These are phyloP conservation scores for Bradynema listronoti DNA, from an alignment of 1,140 invertebrate species.

Conservation along the genomic window DNA sequence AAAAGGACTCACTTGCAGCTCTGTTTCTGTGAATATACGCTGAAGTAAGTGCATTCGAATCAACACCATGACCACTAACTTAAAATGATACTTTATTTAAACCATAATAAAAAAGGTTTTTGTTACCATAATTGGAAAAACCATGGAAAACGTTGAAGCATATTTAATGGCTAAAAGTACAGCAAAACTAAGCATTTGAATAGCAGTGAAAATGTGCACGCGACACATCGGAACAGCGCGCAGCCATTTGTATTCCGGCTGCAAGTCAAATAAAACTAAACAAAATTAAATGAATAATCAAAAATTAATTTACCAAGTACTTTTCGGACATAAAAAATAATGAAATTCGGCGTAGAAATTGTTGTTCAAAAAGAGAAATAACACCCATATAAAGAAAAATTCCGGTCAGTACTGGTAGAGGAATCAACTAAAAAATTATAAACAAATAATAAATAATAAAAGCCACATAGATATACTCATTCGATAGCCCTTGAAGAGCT, in stretches of 20 bases:
- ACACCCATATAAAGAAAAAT: slow-evolving; percentile 60
- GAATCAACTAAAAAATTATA: too few species aligned
- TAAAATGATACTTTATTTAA: neutral
- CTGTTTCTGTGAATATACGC: slow-evolving; percentile 33
- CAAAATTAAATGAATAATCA: neutral
- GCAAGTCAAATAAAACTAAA: slow-evolving; percentile 59
- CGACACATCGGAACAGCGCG: slow-evolving; percentile 65
- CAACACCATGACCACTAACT: slow-evolving; percentile 85
- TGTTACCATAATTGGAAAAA: slow-evolving; percentile 59
- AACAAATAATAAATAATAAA: too few species aligned
- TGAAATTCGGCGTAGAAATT: slow-evolving; percentile 86
- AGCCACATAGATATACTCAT: too few species aligned
- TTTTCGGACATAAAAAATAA: slow-evolving; percentile 96
- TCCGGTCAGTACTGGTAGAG: slow-evolving; percentile 59
- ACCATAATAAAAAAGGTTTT: neutral
- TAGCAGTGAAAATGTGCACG: slow-evolving; percentile 45
- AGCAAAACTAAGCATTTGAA: slow-evolving; percentile 40
- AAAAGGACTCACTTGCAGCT: too few species aligned
- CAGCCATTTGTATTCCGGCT: slow-evolving; percentile 92
- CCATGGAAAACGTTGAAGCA: slow-evolving; percentile 29
- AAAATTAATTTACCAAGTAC: slow-evolving; percentile 62
- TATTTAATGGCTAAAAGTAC: slow-evolving; percentile 46
- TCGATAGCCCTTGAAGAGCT: too few species aligned
- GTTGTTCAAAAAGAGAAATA: slow-evolving; percentile 57
- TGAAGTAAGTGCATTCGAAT: slow-evolving; percentile 69